Conservation (phyloP, 2,113 vertebrate genomes). For the Polyodon spathula region DNA sequence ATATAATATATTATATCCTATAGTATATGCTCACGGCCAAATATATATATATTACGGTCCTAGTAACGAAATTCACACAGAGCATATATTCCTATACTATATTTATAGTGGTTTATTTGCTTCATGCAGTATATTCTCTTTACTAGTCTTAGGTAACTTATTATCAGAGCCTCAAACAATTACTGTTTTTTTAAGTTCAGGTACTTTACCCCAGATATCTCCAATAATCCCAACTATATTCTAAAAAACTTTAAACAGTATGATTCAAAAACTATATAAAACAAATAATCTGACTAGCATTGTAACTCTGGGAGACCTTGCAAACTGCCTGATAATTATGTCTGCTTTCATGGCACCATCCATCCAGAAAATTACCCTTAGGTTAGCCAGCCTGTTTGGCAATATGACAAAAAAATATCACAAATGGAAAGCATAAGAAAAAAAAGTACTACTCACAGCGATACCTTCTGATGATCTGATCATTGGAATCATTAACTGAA, state of each 20-base stretch:
- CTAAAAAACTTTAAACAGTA: slow-evolving; percentile 50
- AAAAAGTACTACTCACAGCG: slow-evolving; percentile 43
- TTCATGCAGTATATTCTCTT: too few relatives aligned
- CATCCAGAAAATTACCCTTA: slow-evolving; percentile 56
- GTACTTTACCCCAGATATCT: slow-evolving; percentile 25
- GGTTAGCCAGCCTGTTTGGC: slow-evolving; percentile 56
- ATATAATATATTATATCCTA: too few relatives aligned
- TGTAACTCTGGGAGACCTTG: slow-evolving; percentile 58
- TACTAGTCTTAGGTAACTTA: too few relatives aligned
- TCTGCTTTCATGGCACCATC: slow-evolving; percentile 60
- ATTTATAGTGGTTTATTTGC: too few relatives aligned
- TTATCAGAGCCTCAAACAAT: too few relatives aligned
- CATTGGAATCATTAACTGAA: slow-evolving; percentile 45
- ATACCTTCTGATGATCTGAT: slow-evolving; percentile 46
- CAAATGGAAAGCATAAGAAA: slow-evolving; percentile 47
- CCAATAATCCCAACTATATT: slow-evolving; percentile 32
- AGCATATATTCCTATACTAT: too few relatives aligned
- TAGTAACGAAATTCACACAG: too few relatives aligned
- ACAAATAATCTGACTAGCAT: slow-evolving; percentile 63
- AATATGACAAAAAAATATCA: slow-evolving; percentile 43
- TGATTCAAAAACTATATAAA: slow-evolving; percentile 62
- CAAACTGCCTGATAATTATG: slow-evolving; percentile 59
- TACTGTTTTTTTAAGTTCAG: too few relatives aligned
- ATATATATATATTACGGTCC: too few relatives aligned
- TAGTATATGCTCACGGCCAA: too few relatives aligned